These are phyloP conservation scores for Micrasema minimum DNA, from an alignment of 1,140 invertebrate genomes.

Conservation along the genomic window DNA sequence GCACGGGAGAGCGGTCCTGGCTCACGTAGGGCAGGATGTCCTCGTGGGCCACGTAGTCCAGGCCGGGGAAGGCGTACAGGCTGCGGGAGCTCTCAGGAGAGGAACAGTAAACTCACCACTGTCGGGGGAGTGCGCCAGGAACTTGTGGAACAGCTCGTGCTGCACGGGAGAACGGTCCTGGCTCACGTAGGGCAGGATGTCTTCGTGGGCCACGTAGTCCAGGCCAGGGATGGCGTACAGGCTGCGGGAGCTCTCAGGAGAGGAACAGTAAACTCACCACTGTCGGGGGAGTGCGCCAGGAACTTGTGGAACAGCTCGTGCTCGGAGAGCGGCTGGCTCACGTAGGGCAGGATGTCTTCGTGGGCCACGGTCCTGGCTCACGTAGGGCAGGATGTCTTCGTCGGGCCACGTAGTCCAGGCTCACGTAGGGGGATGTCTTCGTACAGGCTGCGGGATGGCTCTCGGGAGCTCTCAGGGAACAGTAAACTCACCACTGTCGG, in stretches of 20 bases:
- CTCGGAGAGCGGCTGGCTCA: conserved; percentile 80
- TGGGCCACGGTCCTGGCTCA: conserved; percentile 87
- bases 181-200: conserved; percentile 86
- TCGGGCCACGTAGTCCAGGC: conserved; percentile 97
- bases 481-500: conserved; percentile 80
- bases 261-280: no score
- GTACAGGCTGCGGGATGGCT: conserved; percentile 91
- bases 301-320: conserved; percentile 98
- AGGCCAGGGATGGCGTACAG: conserved; percentile 94
- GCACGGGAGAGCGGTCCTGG: conserved; percentile 81
- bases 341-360: conserved; percentile 92
- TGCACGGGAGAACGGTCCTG: conserved; percentile 85
- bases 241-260: conserved; percentile 91
- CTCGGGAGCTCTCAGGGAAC: conserved; percentile 97
- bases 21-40: conserved; percentile 90
- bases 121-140: conserved; percentile 83
- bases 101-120: conserved; percentile 76
- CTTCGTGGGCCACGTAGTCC: conserved; percentile 97
- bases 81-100: conserved; percentile 93
- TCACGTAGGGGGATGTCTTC: conserved; percentile 97
- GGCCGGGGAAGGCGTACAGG: conserved; percentile 92
- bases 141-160: conserved; percentile 97
- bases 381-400: conserved; percentile 92
- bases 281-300: conserved; percentile 81
- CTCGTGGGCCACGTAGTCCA: conserved; percentile 97